Base-by-base conservation (phyloP, 2,113 vertebrate species). In the Nannospalax galili region DNA sequence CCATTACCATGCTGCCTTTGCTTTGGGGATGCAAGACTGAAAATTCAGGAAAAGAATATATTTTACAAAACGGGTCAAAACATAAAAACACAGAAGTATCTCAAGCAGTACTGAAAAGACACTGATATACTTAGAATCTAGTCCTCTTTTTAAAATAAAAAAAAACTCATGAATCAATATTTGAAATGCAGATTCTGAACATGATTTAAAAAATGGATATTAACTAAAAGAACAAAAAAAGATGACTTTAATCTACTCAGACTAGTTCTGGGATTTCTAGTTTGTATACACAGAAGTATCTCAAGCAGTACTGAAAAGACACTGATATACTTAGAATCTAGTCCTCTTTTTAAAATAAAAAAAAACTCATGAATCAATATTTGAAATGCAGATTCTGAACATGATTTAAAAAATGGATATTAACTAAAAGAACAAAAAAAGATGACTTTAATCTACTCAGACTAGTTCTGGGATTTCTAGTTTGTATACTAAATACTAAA, bases 51-150 rank as follows among this genome's bases (percentile, higher is more conserved):
- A 84, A 65, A 65, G 37, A 37, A 45, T 65, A 40, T 84, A 84
- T 42, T 84, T 84, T 84, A 84, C 80, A 65, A 65, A 84, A 84
- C 65, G 80, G 65, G 60, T 84, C 81, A 84, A 84, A 84, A 84
- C 62, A 84, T 67, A 67, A 84, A 84, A 84, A 84, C 65, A 84
- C 60, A 84, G 45, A 60, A 84, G 60, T 84, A 40, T 67, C 81
- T 84, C 45, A 84, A 45, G 65, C 81, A 67, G 81, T 65, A 45
- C 40, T 45, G 40, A 65, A 67, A 84, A 67, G 62, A 45, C 42
- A 45, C 81, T 35, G 40, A 67, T 37, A 84, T 35, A 35, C 32
- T 84, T 40, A 22, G 81, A 84, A 65, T 7, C 22, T 62, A 84
- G 22, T 67, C 62, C 40, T 84, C 62, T 84, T n/a, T n/a, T n/a